Base-by-base conservation (phyloP, 1,140 invertebrate genomes). In the Nephila pilipes region DNA sequence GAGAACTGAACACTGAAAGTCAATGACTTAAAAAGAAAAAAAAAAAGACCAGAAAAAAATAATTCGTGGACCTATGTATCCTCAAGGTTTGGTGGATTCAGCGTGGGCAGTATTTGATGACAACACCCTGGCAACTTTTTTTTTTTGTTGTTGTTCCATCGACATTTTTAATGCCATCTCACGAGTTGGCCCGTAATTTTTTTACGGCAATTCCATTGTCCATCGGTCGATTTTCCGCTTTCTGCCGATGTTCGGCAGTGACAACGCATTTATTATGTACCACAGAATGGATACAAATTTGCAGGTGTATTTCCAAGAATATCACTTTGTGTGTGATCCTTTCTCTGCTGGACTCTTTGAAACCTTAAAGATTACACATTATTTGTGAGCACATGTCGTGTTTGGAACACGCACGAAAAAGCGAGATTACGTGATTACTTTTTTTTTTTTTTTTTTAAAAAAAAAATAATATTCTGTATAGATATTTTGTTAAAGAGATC, bases 31-130 rank as follows among this genome's bases (percentile, higher is more conserved):
- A 60, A 60, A 22, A 60, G 58, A 36, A 57, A 85, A 85, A 60
- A 32, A 60, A 63, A n/a, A 65, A 87, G 8, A 36, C 25, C 29
- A 20, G 25, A 87, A 87, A 63, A 87, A 63, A 46, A 83, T 29
- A 22, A 55, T 29, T 6, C 20, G 58, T 58, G 25, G 25, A 25
- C 22, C 54, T 32, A 25, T 54, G 38, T 54, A n/a, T 83, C 80
- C 80, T 83, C 38, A 22, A 83, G 80, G 38, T 32, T 18, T 38
- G 38, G 57, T 38, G 10, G 18, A n/a, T 87, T 20, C 25, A 22
- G 85, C 85, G 85, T 87, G 85, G 85, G 85, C 58, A 87, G 85
- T 87, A 87, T 87, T 87, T 87, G 58, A 87, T 87, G 85, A 87
- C 85, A 87, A 87, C 85, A 87, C 85, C 85, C 85, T 22, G 69